Base-by-base conservation (phyloP, 2,888 invertebrate species). In the Slavum lentiscoides region DNA sequence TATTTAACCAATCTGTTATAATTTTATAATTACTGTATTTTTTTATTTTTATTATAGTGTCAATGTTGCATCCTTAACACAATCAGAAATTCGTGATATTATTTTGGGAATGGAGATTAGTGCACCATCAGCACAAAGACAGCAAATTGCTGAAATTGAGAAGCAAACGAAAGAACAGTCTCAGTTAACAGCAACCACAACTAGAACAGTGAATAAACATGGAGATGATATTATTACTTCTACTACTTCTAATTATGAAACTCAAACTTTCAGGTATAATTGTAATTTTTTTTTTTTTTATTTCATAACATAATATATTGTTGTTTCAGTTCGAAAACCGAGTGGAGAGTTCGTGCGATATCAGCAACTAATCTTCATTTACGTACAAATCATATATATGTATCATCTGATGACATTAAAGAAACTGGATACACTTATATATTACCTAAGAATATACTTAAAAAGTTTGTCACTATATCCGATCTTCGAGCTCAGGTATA, bases 131-230 rank as follows among this genome's bases (percentile, higher is more conserved):
- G 98, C 98, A 0, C 99, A 99, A 86, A 90, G 99, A 67, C 99
- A 99, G 87, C 99, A 99, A 88, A 99, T 99, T 85, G 99, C 99
- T 4, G 99, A 99, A 88, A 99, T 99, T 84, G 99, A 99, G 88
- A 99, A 99, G 86, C 99, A 99, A 89, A 98, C 98, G 69, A 98
- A 99, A 87, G 99, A 99, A 86, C 98, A 99, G 88, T 94, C 94
- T 30, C 98, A 99, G 87, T 89, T 99, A 66, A 99, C 99, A 0
- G 98, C 99, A 0, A 99, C 98, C 3, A 99, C 99, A 0, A 99
- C 99, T 0, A 89, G 97, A 83, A 99, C 99, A 0, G 98, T 98
- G 73, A 99, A 98, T 88, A 99, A 99, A 86, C 98, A 99, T 85
- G 98, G 99, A 21, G 99, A 99, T 86, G 98, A 99, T 88, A 99